These are phyloP conservation scores for Apeira syringaria DNA, from an alignment of 2,888 invertebrate species.

Conservation along the genomic window DNA sequence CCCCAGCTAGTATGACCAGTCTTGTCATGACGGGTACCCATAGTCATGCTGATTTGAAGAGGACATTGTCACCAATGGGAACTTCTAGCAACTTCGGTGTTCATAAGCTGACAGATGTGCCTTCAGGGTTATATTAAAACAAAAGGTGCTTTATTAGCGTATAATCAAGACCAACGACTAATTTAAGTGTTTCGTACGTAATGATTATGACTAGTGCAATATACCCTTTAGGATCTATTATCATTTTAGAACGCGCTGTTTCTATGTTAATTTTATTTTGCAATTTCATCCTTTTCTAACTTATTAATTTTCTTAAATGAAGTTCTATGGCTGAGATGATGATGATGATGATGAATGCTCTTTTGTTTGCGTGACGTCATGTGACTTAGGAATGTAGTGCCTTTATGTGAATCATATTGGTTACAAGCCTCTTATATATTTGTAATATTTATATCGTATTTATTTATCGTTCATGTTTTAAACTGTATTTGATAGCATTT, in stretches of 20 bases:
- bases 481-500: too few species aligned
- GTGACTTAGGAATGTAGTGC: too few species aligned
- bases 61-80: constrained; percentile 67
- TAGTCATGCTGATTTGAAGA: constrained; percentile 72
- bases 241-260: constrained; percentile 24
- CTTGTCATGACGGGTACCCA: constrained; percentile 70
- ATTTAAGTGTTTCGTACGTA: constrained; percentile 71
- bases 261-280: too few species aligned
- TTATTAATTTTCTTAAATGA: too few species aligned
- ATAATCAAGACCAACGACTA: constrained; percentile 77
- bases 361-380: too few species aligned
- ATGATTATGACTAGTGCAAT: constrained; percentile 76
- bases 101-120: constrained; percentile 88
- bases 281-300: too few species aligned
- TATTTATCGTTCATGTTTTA: too few species aligned
- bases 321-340: too few species aligned
- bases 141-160: constrained; percentile 35
- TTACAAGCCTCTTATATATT: too few species aligned
- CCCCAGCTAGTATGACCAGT: constrained; percentile 76
- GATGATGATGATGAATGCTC: too few species aligned
- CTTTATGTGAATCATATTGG: too few species aligned
- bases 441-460: too few species aligned
- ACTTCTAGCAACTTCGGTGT: constrained; percentile 65
- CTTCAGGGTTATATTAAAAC: constrained; percentile 87
- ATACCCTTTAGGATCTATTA: constrained; percentile 48